A percentile compares a stretch with the other conserved stretches of the same genome.
phyloP scores from a whole-genome alignment of 2,888 invertebrate genomes.

The Prenolepis imparis region DNA sequence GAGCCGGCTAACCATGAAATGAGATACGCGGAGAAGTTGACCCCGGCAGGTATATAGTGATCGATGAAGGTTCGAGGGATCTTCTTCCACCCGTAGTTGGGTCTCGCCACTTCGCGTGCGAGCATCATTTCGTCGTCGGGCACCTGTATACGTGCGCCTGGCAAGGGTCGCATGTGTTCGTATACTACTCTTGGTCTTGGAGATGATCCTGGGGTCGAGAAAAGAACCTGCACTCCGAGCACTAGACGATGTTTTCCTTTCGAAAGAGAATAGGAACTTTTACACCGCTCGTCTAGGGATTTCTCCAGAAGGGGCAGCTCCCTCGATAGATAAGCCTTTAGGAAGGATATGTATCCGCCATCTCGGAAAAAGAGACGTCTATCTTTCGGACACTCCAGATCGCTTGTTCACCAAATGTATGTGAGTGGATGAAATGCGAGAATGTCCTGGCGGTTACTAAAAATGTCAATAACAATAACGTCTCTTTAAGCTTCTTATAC shows the following conservation, averaged over 20 bases:
- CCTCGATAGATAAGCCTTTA: constrained; percentile 46
- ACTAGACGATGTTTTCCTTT: constrained; percentile 63
- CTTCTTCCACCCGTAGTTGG: constrained; percentile 41
- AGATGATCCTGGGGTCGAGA: constrained; percentile 39
- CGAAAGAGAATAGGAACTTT: constrained; percentile 70
- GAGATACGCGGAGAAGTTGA: constrained; percentile 73
- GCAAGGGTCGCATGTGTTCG: constrained; percentile 34
- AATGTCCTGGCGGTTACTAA: constrained; percentile 12
- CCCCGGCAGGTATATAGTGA: constrained; percentile 63
- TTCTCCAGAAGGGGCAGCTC: constrained; percentile 50
- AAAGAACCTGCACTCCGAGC: constrained; percentile 41
- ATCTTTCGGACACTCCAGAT: constrained; percentile 56
- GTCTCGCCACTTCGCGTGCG: constrained; percentile 38
- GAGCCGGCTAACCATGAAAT: constrained; percentile 79
- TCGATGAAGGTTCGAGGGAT: constrained; percentile 73
- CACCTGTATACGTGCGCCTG: constrained; percentile 10
- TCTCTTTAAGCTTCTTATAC: background rate
- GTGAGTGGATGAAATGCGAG: constrained; percentile 44
- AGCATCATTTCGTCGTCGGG: constrained; percentile 35
- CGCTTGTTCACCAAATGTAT: constrained; percentile 61
- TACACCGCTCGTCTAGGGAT: constrained; percentile 65
- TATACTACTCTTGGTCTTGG: constrained; percentile 18
- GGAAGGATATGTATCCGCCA: constrained; percentile 55
- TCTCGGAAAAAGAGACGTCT: constrained; percentile 43
- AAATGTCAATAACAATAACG: constrained; percentile 25